A percentile compares a stretch with the other conserved stretches of the same genome.
Conservation (phyloP, 2,888 invertebrate genomes). For the Pollenia angustigena region DNA sequence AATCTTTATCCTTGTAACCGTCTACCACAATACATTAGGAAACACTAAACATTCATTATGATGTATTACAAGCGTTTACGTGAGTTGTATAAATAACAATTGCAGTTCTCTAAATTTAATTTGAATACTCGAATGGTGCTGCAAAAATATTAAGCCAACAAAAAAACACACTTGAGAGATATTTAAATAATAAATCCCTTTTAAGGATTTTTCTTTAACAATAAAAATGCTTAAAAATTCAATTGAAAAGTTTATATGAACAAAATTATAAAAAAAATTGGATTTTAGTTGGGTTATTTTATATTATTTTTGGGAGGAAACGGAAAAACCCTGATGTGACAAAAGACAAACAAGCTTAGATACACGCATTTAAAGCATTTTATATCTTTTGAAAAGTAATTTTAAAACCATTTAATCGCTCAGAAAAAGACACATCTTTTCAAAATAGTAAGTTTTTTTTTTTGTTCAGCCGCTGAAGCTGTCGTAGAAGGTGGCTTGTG, state of each 20-base stretch:
- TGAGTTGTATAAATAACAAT: constrained; percentile 38
- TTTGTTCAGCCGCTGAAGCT: not conserved
- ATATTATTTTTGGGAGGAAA: constrained; percentile 38
- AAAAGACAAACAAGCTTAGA: constrained; percentile 52
- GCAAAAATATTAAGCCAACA: no score
- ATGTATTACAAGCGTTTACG: constrained; percentile 46
- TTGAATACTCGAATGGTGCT: not conserved
- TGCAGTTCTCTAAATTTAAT: constrained; percentile 6
- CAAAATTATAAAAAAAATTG: not conserved
- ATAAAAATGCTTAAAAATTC: not conserved
- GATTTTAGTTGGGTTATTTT: constrained; percentile 12
- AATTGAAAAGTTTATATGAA: not conserved
- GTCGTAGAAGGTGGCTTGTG: not conserved
- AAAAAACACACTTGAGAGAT: not conserved
- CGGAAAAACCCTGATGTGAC: constrained; percentile 57
- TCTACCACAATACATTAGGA: not conserved
- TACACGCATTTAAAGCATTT: constrained; percentile 47
- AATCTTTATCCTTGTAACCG: constrained; percentile 28
- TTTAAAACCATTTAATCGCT: constrained; percentile 31
- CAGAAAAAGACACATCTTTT: constrained; percentile 4
- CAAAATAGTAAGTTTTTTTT: not conserved
- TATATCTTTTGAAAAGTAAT: not conserved
- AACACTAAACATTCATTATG: constrained; percentile 34
- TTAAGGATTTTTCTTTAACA: constrained; percentile 3
- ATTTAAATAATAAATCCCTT: constrained; percentile 9